Evolutionary conservation across 2,888 invertebrate species (phyloP), one percentile per base, ranked within the genome.

Genomic region (Sminthurinus aureus): DNA sequence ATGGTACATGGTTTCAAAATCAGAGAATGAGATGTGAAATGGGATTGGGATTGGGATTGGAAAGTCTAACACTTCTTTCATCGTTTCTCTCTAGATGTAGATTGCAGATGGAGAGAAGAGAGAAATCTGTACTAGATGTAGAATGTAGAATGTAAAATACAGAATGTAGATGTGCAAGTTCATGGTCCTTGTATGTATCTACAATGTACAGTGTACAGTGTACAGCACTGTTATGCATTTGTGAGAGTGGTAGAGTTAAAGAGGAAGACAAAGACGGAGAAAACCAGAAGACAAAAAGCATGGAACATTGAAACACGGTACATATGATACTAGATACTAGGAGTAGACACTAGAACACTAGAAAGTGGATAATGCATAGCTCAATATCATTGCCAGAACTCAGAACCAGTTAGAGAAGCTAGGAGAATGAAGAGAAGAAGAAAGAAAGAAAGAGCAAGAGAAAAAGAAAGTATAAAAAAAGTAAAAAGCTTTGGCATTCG

Each of bases 31-130:
- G 73, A 76, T 76, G 76, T 76, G 50, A 76, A 76, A 76, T 76
- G 73, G 26, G 73, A 73, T 76, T 76, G 76, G n/a, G n/a, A n/a
- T 71, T 71, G 76, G 52, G 52, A 76, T 76, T 76, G 76, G 76
- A 76, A 76, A 76, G 76, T 76, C 58, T 76, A 58, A 73, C 58
- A 58, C 58, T 58, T 22, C 26, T 24, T 26, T 26, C 22, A 24
- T 24, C 24, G 71, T 26, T 24, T 26, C 67, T 67, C 11, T 67
- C 4, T 12, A 67, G n/a, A 20, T n/a, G 22, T 67, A n/a, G 1
- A 15, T 8, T 26, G 38, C 24, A 26, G 0, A 13, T 26, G 22
- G 11, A 13, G 8, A 73, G 11, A 50, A 38, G n/a, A 38, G n/a
- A n/a, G n/a, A n/a, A n/a, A n/a, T 38, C 38, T 8, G 15, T 66